Evolutionary conservation across 1,140 invertebrate species (phyloP).

Genomic region (Armadillidium nasatum): DNA sequence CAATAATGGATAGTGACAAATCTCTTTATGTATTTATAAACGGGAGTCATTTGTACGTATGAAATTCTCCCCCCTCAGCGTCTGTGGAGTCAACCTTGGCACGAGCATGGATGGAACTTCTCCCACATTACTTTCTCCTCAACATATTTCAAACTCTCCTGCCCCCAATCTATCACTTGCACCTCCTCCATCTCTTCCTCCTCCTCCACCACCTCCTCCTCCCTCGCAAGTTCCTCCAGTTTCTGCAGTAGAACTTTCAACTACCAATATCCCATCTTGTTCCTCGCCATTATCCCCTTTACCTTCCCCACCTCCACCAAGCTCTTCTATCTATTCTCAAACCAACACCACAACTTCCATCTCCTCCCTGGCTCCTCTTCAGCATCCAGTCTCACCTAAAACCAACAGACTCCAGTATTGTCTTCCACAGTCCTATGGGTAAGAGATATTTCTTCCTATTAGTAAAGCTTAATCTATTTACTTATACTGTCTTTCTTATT

Average conservation of each 20-base stretch:
- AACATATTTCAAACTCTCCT: background rate
- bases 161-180: background rate
- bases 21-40: background rate
- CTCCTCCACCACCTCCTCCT: background rate
- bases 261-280: background rate
- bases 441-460: slow-evolving; percentile 1
- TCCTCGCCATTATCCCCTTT: background rate
- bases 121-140: slow-evolving; percentile 1
- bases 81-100: slow-evolving; percentile 1
- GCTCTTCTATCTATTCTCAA: background rate
- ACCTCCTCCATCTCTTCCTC: background rate
- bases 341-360: background rate
- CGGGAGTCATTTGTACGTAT: background rate
- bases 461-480: background rate
- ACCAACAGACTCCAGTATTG: background rate
- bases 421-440: slow-evolving; percentile 5
- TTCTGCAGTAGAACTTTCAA: background rate
- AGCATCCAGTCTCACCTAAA: slow-evolving; percentile 9
- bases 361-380: background rate
- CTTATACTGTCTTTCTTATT: background rate
- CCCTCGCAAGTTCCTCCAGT: background rate
- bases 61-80: background rate
- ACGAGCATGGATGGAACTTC: background rate
- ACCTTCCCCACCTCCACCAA: background rate
- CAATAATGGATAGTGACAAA: background rate